Evolutionary conservation across 2,797 vertebrate species (phyloP).

Genomic region (Scarus forsteni): DNA sequence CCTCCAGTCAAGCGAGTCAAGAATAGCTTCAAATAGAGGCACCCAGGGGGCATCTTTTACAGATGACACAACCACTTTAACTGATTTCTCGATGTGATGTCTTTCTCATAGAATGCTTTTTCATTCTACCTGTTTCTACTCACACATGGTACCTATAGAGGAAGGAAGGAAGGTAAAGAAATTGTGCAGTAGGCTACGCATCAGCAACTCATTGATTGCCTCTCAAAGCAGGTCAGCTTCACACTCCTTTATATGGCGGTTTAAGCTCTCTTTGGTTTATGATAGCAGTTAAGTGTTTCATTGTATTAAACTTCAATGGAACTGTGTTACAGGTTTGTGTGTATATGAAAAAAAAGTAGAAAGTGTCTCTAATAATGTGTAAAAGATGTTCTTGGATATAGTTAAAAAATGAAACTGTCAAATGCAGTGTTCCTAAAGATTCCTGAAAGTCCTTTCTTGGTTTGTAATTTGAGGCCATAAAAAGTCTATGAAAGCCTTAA

Average conservation of each 20-base stretch:
- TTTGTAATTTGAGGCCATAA: too few relatives aligned
- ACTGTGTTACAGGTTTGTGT: neutral
- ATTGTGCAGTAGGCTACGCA: neutral
- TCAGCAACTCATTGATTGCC: neutral
- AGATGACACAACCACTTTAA: constrained; percentile 16
- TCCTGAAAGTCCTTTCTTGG: too few relatives aligned
- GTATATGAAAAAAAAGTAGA: neutral
- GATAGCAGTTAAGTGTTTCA: neutral
- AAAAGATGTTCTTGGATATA: too few relatives aligned
- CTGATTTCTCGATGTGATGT: constrained; percentile 2
- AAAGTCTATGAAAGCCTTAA: too few relatives aligned
- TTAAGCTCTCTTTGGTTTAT: neutral
- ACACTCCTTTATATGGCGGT: neutral
- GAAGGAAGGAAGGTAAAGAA: neutral
- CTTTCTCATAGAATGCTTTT: neutral
- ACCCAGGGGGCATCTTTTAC: constrained; percentile 9
- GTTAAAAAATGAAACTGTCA: too few relatives aligned
- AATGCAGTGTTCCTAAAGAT: too few relatives aligned
- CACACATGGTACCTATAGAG: neutral
- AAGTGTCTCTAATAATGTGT: too few relatives aligned
- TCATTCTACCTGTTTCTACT: neutral
- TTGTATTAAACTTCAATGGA: neutral
- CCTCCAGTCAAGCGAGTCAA: constrained; percentile 1
- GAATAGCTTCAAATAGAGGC: constrained; percentile 22
- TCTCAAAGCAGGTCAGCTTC: neutral